These are phyloP conservation scores for Hippocampus zosterae DNA, from an alignment of 2,113 vertebrate species.

Conservation along the genomic window DNA sequence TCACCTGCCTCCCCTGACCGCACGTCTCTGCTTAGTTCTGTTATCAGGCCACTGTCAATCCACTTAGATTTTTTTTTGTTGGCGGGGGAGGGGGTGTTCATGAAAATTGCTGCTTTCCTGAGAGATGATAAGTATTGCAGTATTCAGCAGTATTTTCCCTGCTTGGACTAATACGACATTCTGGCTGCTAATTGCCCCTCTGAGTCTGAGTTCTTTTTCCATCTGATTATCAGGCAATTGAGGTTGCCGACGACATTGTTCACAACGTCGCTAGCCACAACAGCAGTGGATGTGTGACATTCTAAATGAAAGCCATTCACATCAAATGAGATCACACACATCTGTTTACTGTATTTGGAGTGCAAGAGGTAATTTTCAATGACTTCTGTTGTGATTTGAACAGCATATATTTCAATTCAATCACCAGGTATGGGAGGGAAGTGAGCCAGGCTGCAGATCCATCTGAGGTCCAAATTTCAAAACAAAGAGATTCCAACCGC, in stretches of 20 bases:
- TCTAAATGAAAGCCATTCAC: neutral
- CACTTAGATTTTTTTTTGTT: neutral
- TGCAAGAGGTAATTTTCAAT: neutral
- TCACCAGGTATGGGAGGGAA: neutral
- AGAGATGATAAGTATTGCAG: too few relatives aligned
- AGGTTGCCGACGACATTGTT: neutral
- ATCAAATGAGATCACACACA: neutral
- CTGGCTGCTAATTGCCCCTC: too few relatives aligned
- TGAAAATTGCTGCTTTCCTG: neutral
- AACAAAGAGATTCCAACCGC: too few relatives aligned
- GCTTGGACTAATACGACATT: neutral
- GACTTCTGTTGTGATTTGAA: too few relatives aligned
- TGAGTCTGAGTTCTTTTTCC: neutral
- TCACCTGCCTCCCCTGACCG: too few relatives aligned
- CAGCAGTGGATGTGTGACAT: neutral
- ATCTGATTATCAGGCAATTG: neutral
- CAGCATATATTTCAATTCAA: neutral
- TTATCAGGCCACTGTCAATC: neutral
- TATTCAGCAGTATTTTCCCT: neutral
- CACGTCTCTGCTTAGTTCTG: too few relatives aligned
- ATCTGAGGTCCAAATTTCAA: neutral
- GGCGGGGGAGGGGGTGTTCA: neutral
- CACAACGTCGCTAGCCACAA: neutral
- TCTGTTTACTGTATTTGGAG: too few relatives aligned
- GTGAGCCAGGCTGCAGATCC: neutral